Evolutionary conservation across 2,888 invertebrate genomes (phyloP), one percentile per base, ranked within the genome.

Genomic region (Agelastica alni): DNA sequence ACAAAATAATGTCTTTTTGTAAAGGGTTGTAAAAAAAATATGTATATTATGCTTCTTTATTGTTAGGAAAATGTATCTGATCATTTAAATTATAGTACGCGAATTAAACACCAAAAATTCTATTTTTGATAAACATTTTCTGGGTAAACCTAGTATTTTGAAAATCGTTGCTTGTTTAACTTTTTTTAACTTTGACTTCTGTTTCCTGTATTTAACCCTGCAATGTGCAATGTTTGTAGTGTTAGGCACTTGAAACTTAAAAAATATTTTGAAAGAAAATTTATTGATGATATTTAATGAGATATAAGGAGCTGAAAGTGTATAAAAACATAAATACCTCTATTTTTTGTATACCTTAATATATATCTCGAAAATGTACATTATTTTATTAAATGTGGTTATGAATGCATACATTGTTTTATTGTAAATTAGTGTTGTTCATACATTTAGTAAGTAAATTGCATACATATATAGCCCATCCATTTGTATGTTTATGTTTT

Each of bases 201-300:
- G 39, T 48, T 46, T 45, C 16, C 9, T 30, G 26, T 39, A 39
- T 47, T 37, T 48, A 31, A 48, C 14, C 31, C 20, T 9, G 20
- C 17, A 36, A 36, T 31, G 48, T 41, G 48, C 48, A 49, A 49
- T 49, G 49, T 41, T 49, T 42, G 49, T 42, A 12, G 49, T 49
- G 41, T 49, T 41, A 41, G 16, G 49, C 49, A 49, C 49, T 49
- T 22, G 30, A 48, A 48, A 17, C 10, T 47, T 37, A 46, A 28
- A 47, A 28, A 22, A 9, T 28, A 46, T 37, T 47, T 47, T 39
- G 17, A 41, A 45, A 13, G 7, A 22, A 34, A 5, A 32, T 28
- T 42, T 36, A 34, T 46, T 45, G 20, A 22, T 34, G 45, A 45
- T 45, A 45, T 45, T 45, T 12, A 13, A 46, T 26, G 14, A 34